These are phyloP conservation scores for Holothuria glaberrima DNA, from an alignment of 35 echinoderm and acorn worm genomes.

Conservation along the genomic window DNA sequence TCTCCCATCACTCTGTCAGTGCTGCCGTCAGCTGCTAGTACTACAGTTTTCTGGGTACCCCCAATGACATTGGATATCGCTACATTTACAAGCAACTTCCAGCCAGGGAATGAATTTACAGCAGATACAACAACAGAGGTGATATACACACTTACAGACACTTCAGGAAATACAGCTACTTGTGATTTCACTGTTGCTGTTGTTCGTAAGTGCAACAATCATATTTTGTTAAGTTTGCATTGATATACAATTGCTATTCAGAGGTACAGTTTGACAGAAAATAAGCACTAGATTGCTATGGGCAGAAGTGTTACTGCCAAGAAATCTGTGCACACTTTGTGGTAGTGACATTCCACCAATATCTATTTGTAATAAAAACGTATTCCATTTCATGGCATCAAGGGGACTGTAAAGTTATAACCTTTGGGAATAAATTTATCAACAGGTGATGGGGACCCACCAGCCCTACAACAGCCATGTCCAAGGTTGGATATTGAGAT, in stretches of 20 bases:
- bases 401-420: no score
- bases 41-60: neutral
- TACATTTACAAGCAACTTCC: neutral
- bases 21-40: neutral
- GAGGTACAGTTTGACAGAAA: no score
- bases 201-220: neutral
- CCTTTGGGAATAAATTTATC: no score
- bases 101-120: neutral
- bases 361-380: no score
- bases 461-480: slow-evolving; percentile 5
- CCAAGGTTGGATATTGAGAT: slow-evolving; percentile 1
- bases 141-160: slow-evolving; percentile 12
- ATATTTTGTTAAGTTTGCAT: no score
- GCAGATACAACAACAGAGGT: neutral
- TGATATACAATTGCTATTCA: no score
- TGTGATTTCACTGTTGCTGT: slow-evolving; percentile 19
- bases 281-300: no score
- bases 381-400: no score
- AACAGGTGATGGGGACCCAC: slow-evolving; percentile 19
- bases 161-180: neutral
- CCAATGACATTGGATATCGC: neutral
- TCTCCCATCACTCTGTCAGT: neutral
- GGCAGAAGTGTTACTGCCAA: no score
- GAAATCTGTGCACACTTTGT: no score
- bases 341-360: no score